These are phyloP conservation scores for Aplidium turbinatum DNA, from an alignment of 23 tunicate genomes.

Conservation along the genomic window DNA sequence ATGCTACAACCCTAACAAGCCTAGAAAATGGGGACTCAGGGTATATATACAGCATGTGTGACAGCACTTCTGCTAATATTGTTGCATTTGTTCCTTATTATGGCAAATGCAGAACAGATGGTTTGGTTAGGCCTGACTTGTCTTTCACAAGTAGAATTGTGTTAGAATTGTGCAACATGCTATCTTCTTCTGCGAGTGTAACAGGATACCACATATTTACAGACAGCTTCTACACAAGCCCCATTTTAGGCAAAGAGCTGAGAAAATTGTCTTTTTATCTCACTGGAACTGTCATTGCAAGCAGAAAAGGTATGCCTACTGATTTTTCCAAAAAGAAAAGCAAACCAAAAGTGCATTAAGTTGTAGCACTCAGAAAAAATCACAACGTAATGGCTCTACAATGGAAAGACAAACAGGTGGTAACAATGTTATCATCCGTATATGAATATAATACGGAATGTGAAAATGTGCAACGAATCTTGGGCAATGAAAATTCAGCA, in stretches of 20 bases:
- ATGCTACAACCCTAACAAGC: constrained; percentile 37
- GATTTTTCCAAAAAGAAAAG: background rate
- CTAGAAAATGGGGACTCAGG: constrained; percentile 31
- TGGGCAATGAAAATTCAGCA: background rate
- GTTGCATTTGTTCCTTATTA: constrained; percentile 18
- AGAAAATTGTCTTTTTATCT: background rate
- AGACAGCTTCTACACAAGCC: constrained; percentile 27
- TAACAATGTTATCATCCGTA: constrained; percentile 23
- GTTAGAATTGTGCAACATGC: constrained; percentile 9
- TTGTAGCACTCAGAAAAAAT: constrained; percentile 12
- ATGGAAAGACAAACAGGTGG: constrained; percentile 27
- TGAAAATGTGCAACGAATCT: background rate
- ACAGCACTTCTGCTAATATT: constrained; percentile 20
- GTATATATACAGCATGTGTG: constrained; percentile 16
- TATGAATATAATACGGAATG: constrained; percentile 5
- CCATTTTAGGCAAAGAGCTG: constrained; percentile 3
- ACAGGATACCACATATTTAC: constrained; percentile 13
- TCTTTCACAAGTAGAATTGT: constrained; percentile 17
- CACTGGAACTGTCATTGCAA: constrained; percentile 12
- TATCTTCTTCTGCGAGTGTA: constrained; percentile 1
- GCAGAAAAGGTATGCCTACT: no score
- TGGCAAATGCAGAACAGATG: no score
- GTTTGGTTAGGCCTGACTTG: background rate
- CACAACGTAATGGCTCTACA: constrained; percentile 19
- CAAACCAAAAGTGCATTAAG: constrained; percentile 12